These are phyloP conservation scores for Nezara viridula DNA, from an alignment of 2,888 invertebrate species.

Conservation along the genomic window DNA sequence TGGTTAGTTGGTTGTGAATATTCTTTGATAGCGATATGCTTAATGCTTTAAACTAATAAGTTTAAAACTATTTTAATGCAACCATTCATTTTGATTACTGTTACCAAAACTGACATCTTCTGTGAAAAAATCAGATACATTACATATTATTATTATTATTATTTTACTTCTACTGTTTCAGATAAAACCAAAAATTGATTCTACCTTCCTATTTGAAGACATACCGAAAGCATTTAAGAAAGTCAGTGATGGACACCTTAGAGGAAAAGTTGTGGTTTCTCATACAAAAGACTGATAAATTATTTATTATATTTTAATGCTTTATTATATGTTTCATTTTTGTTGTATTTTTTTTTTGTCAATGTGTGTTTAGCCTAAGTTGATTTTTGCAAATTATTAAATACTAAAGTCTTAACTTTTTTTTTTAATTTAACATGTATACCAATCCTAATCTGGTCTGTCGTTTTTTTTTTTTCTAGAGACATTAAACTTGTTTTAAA, in stretches of 20 bases:
- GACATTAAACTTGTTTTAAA: not conserved
- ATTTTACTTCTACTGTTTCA: conserved; percentile 70
- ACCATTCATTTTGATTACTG: no score
- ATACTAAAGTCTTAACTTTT: not conserved
- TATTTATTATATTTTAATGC: not conserved
- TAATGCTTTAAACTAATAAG: no score
- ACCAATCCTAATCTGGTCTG: not conserved
- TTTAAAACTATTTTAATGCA: no score
- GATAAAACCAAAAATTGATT: conserved; percentile 81
- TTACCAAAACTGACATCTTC: not conserved
- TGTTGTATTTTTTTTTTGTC: not conserved
- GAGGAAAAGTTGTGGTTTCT: conserved; percentile 83
- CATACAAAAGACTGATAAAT: not conserved
- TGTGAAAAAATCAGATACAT: not conserved
- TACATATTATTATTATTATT: conserved; percentile 29
- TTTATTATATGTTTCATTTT: not conserved
- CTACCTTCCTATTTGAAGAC: conserved; percentile 79
- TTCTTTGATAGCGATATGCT: no score
- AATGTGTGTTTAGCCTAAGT: not conserved
- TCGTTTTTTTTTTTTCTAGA: not conserved
- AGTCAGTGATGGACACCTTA: conserved; percentile 76
- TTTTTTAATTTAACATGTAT: not conserved
- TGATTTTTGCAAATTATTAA: not conserved
- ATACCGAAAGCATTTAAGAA: conserved; percentile 79
- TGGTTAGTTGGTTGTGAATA: no score